phyloP scores from a whole-genome alignment of 2,888 invertebrate species.

The Fragum fragum region DNA sequence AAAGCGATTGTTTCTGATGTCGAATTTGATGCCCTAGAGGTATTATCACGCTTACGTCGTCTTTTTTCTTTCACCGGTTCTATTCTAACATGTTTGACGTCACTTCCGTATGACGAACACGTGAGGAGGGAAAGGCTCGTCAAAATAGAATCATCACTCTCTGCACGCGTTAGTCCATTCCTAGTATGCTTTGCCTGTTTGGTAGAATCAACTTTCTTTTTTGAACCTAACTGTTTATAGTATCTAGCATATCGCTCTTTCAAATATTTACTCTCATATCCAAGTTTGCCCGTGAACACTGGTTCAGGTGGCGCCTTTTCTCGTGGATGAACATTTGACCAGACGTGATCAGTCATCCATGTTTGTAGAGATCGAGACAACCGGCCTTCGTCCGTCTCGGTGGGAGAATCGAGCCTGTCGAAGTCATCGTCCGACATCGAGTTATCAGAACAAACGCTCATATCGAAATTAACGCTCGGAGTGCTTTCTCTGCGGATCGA shows the following conservation, averaged over 20 bases:
- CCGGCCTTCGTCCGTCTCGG: slow-evolving; percentile 71
- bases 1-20: slow-evolving; percentile 28
- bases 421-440: slow-evolving; percentile 40
- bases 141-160: slow-evolving; percentile 76
- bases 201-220: neutral
- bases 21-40: slow-evolving; percentile 48
- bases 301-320: slow-evolving; percentile 70
- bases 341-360: slow-evolving; percentile 77
- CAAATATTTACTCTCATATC: slow-evolving; percentile 43
- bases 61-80: slow-evolving; percentile 35
- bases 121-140: slow-evolving; percentile 76
- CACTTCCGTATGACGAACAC: slow-evolving; percentile 59
- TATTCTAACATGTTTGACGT: slow-evolving; percentile 25
- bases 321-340: slow-evolving; percentile 67
- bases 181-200: neutral
- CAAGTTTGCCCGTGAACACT: slow-evolving; percentile 76
- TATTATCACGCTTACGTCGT: slow-evolving; percentile 39
- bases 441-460: slow-evolving; percentile 45
- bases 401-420: slow-evolving; percentile 17
- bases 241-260: slow-evolving; percentile 12
- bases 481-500: slow-evolving; percentile 44
- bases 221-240: neutral
- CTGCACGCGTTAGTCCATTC: slow-evolving; percentile 54
- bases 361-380: slow-evolving; percentile 72
- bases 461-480: slow-evolving; percentile 46